Evolutionary conservation across 2,113 vertebrate genomes (phyloP).

Genomic region (Rhombomys opimus): DNA sequence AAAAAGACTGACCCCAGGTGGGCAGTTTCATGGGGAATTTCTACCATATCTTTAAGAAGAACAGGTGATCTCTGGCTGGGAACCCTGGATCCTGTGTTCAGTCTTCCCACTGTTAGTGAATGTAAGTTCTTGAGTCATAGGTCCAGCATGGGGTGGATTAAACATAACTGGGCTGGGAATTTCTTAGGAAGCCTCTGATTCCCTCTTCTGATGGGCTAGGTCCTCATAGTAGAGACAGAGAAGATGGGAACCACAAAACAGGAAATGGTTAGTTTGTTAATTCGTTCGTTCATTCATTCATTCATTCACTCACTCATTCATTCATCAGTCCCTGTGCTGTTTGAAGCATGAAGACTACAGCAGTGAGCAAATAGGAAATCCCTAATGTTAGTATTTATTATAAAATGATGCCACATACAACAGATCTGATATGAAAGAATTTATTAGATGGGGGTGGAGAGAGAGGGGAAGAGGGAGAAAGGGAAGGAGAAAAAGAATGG

Average conservation of each 20-base stretch:
- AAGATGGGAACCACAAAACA: not conserved
- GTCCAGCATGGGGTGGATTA: rapidly evolving
- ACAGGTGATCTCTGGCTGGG: not conserved
- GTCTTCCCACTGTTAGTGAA: not conserved
- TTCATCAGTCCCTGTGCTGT: not conserved
- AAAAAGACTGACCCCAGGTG: not conserved
- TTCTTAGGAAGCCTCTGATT: not conserved
- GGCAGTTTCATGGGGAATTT: not conserved
- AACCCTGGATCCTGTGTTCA: not conserved
- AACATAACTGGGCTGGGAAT: not conserved
- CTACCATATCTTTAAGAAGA: not conserved
- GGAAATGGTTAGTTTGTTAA: not conserved
- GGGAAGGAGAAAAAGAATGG: too few relatives aligned
- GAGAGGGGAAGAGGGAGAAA: too few relatives aligned
- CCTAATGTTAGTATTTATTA: too few relatives aligned
- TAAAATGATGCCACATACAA: too few relatives aligned
- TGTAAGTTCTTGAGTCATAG: not conserved
- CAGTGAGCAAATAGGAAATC: not conserved
- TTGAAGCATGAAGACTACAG: not conserved
- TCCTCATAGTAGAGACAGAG: not conserved
- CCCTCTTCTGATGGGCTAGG: not conserved
- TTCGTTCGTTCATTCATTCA: not conserved
- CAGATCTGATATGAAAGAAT: too few relatives aligned
- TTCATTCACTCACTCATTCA: rapidly evolving
- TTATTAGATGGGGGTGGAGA: too few relatives aligned